phyloP scores from a whole-genome alignment of 2,113 vertebrate species.

The Morone saxatilis region DNA sequence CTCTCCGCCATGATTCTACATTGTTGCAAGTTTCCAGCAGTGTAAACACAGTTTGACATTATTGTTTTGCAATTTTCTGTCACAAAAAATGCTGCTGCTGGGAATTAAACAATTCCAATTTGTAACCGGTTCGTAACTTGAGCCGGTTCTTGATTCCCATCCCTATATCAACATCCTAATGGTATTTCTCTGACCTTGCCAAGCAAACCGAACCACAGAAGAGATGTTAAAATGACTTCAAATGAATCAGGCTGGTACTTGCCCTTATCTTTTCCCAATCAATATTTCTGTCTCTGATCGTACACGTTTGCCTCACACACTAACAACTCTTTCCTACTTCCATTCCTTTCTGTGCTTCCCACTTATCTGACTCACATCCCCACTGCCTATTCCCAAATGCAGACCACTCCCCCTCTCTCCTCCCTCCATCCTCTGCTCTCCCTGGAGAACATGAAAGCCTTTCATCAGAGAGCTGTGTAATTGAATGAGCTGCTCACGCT shows the following conservation, averaged over 20 bases:
- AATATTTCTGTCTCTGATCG: neutral
- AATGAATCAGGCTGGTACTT: neutral
- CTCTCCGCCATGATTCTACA: too few species aligned
- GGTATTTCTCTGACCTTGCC: neutral
- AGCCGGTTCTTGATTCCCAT: too few species aligned
- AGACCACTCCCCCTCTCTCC: constrained; percentile 9
- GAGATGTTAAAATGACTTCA: neutral
- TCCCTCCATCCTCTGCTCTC: constrained; percentile 12
- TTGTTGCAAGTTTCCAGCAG: too few species aligned
- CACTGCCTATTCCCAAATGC: constrained; percentile 11
- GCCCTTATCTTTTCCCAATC: neutral
- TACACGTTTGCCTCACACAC: neutral
- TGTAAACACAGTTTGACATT: too few species aligned
- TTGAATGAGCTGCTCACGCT: constrained; percentile 64
- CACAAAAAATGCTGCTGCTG: too few species aligned
- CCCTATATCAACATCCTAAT: neutral
- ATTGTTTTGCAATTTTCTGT: too few species aligned
- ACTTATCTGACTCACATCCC: constrained; percentile 19
- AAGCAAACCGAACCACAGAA: neutral
- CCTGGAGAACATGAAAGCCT: constrained; percentile 55
- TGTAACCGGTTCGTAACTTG: too few species aligned
- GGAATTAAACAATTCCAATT: too few species aligned
- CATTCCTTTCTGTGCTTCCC: neutral
- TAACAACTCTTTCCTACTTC: neutral
- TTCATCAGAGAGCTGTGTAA: constrained; percentile 61